Base-by-base conservation (phyloP, 2,888 invertebrate species). In the Clanis bilineata region DNA sequence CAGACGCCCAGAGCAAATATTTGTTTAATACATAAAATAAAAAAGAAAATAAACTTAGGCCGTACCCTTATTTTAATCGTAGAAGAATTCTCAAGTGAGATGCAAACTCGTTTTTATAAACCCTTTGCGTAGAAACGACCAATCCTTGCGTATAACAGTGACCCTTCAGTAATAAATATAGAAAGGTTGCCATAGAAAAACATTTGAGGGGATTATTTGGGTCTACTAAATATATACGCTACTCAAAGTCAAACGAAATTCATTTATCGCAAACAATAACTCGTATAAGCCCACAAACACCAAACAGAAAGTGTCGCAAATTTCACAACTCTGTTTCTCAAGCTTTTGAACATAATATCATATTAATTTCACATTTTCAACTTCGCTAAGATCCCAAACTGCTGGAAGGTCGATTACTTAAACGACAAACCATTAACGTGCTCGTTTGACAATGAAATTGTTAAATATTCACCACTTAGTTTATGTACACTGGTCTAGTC, bases 401-500 rank as follows among this genome's bases (percentile, higher is more conserved):
- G 59, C 56, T 55, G 56, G 63, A 32, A 41, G 61, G 64, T 69
- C 66, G 66, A 72, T 75, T 71, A 72, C 70, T 74, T 65, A 65
- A 74, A 76, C 74, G 77, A 73, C 77, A 74, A 77, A 72, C 76
- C 76, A 80, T 79, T 80, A 80, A 73, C 74, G 74, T 74, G 69
- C 65, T 65, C 73, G 64, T 70, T 71, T 81, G 75, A 77, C 76
- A 75, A 74, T 68, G 65, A 70, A 79, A 82, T 70, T 77, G 73
- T 63, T 41, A 9, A 15, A 28, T 7, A n/a, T n/a, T n/a, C n/a
- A n/a, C n/a, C n/a, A n/a, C n/a, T n/a, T n/a, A n/a, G n/a, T n/a
- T n/a, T n/a, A n/a, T n/a, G n/a, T n/a, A n/a, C n/a, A n/a, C n/a
- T n/a, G n/a, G n/a, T n/a, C n/a, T n/a, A n/a, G n/a, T n/a, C n/a